Base-by-base conservation (phyloP, 2,888 invertebrate species). In the Andricus quercusramuli region DNA sequence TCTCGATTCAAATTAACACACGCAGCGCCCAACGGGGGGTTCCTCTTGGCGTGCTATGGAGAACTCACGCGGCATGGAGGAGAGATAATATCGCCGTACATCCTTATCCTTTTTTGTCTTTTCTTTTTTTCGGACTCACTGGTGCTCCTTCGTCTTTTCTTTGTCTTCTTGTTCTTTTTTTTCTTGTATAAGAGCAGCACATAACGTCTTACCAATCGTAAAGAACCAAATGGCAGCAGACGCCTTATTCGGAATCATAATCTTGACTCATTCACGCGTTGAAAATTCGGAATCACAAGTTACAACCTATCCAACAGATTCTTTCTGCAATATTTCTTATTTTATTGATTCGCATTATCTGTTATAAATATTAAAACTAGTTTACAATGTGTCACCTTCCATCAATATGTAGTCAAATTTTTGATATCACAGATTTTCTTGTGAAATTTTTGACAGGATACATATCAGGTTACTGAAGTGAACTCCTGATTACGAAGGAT, bases 1-100 rank as follows among this genome's bases (percentile, higher is more conserved):
- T 93, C 93, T 90, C 93, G 93, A 94, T 94, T 94, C 94, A 94
- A 94, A 94, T 94, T 94, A 94, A 94, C 94, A 94, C 94, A 93
- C 93, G 93, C 92, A 90, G 92, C 86, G 92, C 90, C 83, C 91
- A 83, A 86, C 86, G 86, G 89, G 89, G 86, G 88, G 88, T 87
- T 82, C 82, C 83, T 83, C 85, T 83, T 84, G 83, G 83, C 84
- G 86, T 88, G 89, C 88, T 86, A 86, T 86, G 85, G 88, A 87
- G 86, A 88, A 87, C 88, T 89, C 86, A 86, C 88, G 85, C 85
- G 85, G 89, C 89, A 90, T 88, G 86, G 86, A 86, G 85, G 85
- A 88, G 88, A 91, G 91, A 91, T 91, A 91, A 91, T 90, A 92
- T 92, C 91, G 88, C 88, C 86, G 88, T 89, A 88, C 85, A 87